These are phyloP conservation scores for Dendronephthya gigantea DNA, from an alignment of 64 coral and sea anemone genomes.

Conservation along the genomic window DNA sequence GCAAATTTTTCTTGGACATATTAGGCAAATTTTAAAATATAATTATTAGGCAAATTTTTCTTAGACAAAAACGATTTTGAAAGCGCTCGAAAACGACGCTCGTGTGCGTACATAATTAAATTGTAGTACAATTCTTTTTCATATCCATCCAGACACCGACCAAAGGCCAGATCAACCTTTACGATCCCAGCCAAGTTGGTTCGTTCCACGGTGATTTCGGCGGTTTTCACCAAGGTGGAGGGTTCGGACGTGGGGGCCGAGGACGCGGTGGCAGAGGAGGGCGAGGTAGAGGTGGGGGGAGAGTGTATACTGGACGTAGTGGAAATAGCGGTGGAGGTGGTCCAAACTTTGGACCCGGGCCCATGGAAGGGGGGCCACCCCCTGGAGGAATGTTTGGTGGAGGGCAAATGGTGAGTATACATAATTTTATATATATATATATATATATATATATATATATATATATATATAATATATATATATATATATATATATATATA, in stretches of 20 bases:
- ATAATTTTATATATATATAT: too few relatives aligned
- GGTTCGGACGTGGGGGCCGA: background rate
- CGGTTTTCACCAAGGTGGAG: background rate
- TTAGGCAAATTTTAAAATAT: too few relatives aligned
- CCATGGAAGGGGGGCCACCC: background rate
- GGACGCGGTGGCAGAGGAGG: background rate
- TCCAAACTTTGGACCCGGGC: background rate
- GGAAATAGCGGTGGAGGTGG: background rate
- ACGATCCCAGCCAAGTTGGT: background rate
- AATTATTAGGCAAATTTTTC: too few relatives aligned
- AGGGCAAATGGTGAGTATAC: background rate
- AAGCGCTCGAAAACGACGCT: too few relatives aligned
- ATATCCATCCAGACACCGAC: background rate
- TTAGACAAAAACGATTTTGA: too few relatives aligned
- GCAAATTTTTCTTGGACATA: too few relatives aligned
- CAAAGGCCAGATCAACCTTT: background rate
- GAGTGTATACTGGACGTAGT: background rate
- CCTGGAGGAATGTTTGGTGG: background rate
- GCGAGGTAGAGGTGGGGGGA: too few relatives aligned
- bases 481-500: too few relatives aligned
- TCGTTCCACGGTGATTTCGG: background rate
- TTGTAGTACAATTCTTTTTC: background rate
- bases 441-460: too few relatives aligned
- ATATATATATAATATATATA: too few relatives aligned
- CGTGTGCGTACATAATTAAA: background rate